Conservation (phyloP, 2,888 invertebrate species). For the Conomelus anceps region DNA sequence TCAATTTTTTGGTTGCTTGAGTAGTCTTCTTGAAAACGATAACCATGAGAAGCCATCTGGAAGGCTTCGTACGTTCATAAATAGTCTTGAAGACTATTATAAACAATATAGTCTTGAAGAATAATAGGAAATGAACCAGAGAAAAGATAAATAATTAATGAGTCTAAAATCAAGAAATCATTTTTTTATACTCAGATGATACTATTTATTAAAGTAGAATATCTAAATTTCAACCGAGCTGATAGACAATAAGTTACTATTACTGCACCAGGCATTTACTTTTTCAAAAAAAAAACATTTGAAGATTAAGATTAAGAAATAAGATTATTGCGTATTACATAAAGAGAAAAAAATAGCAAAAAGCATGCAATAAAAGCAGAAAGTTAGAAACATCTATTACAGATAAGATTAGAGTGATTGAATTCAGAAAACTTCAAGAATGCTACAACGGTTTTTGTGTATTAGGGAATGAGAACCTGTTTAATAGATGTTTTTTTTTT, state of each 20-base stretch:
- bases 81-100: no score
- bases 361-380: neutral
- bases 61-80: no score
- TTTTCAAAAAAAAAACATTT: neutral
- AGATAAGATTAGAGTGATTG: neutral
- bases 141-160: neutral
- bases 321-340: neutral
- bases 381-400: neutral
- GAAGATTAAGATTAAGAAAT: neutral
- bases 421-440: neutral
- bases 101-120: neutral
- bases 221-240: neutral
- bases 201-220: neutral
- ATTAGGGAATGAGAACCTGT: no score
- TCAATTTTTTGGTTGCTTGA: no score
- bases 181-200: no score
- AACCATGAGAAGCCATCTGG: no score
- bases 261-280: neutral
- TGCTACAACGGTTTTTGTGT: no score
- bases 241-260: neutral
- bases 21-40: no score
- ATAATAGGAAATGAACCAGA: neutral
- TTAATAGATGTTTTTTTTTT: no score
- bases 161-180: neutral
- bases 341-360: neutral